Percentiles rank a stretch among this genome's conserved stretches.
Evolutionary conservation across 1,140 invertebrate species (phyloP).

Genomic region (Leguminivora glycinivorella): DNA sequence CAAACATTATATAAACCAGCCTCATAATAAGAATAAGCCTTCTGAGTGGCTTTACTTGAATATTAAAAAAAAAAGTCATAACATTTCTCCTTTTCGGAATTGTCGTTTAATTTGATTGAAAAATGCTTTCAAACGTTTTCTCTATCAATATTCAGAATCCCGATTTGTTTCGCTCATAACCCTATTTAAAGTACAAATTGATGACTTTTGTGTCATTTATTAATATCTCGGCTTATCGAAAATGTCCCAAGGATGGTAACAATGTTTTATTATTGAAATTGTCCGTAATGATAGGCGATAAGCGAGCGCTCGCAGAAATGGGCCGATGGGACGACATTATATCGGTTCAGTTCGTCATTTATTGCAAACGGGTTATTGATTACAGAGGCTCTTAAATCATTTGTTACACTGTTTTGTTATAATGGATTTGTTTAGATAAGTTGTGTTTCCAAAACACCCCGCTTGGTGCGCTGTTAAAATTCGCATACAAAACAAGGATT

Average conservation of each 20-base stretch:
- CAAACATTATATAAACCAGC: too few species aligned
- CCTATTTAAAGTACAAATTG: slow-evolving; percentile 9
- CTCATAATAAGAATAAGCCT: too few species aligned
- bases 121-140: not conserved
- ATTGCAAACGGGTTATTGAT: not conserved
- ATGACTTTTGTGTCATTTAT: slow-evolving; percentile 12
- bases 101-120: not conserved
- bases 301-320: slow-evolving; percentile 12
- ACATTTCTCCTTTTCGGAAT: too few species aligned
- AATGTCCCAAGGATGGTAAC: not conserved
- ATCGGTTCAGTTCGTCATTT: not conserved
- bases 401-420: too few species aligned
- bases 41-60: too few species aligned
- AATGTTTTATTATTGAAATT: slow-evolving; percentile 15
- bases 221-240: slow-evolving; percentile 4
- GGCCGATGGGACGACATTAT: slow-evolving; percentile 6
- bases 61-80: too few species aligned
- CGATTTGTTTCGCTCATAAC: not conserved
- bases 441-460: too few species aligned
- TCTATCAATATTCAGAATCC: not conserved
- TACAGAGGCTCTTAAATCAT: too few species aligned
- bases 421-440: too few species aligned
- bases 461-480: too few species aligned
- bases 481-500: too few species aligned
- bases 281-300: slow-evolving; percentile 6